phyloP scores from a whole-genome alignment of 2,888 invertebrate species.

The Dilophus febrilis region DNA sequence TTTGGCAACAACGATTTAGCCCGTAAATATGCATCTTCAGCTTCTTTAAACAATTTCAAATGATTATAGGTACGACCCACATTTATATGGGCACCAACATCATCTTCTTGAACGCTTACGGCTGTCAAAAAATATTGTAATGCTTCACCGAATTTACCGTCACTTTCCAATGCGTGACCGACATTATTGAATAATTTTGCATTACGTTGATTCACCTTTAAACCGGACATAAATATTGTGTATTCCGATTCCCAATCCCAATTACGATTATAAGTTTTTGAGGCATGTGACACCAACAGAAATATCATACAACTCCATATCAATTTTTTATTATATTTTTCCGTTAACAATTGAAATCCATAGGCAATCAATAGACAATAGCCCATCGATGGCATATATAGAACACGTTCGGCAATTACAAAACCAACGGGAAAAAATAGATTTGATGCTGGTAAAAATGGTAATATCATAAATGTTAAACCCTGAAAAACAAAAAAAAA shows the following conservation, averaged over 20 bases:
- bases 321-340: constrained; percentile 45
- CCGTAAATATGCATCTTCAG: constrained; percentile 80
- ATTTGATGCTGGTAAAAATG: constrained; percentile 92
- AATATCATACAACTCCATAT: constrained; percentile 46
- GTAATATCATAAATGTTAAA: constrained; percentile 69
- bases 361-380: constrained; percentile 85
- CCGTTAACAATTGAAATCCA: constrained; percentile 56
- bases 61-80: constrained; percentile 91
- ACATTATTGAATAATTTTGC: constrained; percentile 96
- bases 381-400: constrained; percentile 96
- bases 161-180: constrained; percentile 82
- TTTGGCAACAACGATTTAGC: constrained; percentile 80
- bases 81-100: constrained; percentile 93
- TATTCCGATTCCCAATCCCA: constrained; percentile 91
- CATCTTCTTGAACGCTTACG: constrained; percentile 83
- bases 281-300: constrained; percentile 59
- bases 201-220: constrained; percentile 66
- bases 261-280: constrained; percentile 76
- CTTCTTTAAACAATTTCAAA: constrained; percentile 70
- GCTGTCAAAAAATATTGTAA: constrained; percentile 83
- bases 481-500: constrained; percentile 35
- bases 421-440: constrained; percentile 96
- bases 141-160: constrained; percentile 52
- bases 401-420: constrained; percentile 86
- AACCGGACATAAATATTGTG: constrained; percentile 81